These are phyloP conservation scores for Trisateles emortualis DNA, from an alignment of 2,888 invertebrate species.

Conservation along the genomic window DNA sequence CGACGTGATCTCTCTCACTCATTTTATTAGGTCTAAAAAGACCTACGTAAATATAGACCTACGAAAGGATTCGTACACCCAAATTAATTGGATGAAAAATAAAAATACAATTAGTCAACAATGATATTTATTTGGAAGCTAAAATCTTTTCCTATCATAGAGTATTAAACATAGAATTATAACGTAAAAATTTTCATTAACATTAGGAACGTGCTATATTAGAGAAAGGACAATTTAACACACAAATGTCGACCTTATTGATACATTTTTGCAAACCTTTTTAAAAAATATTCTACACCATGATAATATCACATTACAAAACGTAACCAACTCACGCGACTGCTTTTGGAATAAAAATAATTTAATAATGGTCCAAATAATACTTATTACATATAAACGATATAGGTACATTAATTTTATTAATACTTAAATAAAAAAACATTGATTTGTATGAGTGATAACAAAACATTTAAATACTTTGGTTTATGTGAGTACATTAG, in stretches of 20 bases:
- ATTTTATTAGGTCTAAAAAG: background rate
- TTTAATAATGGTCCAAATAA: constrained; percentile 70
- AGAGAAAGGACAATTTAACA: constrained; percentile 50
- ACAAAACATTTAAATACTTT: constrained; percentile 74
- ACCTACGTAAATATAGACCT: too few relatives aligned
- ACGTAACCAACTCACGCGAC: constrained; percentile 31
- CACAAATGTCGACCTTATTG: constrained; percentile 44
- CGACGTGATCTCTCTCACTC: too few relatives aligned
- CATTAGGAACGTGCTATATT: constrained; percentile 67
- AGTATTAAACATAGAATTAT: constrained; percentile 69
- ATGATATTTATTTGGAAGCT: constrained; percentile 84
- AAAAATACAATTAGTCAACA: constrained; percentile 71
- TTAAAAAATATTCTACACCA: constrained; percentile 45
- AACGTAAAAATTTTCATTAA: constrained; percentile 69
- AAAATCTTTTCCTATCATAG: constrained; percentile 69
- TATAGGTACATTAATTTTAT: constrained; percentile 50
- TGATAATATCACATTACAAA: constrained; percentile 51
- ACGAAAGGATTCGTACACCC: too few relatives aligned
- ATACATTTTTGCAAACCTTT: constrained; percentile 36
- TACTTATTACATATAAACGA: constrained; percentile 68
- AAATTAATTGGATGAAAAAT: constrained; percentile 8
- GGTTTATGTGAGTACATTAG: constrained; percentile 70
- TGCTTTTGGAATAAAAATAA: constrained; percentile 52
- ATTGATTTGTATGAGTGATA: constrained; percentile 61
- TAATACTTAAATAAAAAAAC: constrained; percentile 61